A percentile compares a stretch with the other conserved stretches of the same genome.
These are phyloP conservation scores for Lasioglossum oenotherae DNA, from an alignment of 2,888 invertebrate genomes.

Conservation along the genomic window DNA sequence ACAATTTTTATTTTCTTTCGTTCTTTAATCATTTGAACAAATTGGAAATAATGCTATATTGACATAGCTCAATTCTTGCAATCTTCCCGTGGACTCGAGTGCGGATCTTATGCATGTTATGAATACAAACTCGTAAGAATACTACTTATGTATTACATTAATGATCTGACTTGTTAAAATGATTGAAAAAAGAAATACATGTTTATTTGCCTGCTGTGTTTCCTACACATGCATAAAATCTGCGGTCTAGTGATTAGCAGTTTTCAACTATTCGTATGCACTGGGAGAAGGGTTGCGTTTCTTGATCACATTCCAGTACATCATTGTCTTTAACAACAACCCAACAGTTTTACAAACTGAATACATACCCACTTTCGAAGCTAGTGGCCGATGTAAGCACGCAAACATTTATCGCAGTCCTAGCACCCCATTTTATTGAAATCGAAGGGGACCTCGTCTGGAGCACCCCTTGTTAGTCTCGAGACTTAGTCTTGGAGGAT, in stretches of 20 bases:
- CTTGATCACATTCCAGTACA: neutral
- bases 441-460: neutral
- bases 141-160: too few relatives aligned
- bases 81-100: neutral
- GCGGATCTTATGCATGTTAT: neutral
- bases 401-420: neutral
- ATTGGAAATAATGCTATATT: neutral
- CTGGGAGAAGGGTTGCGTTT: neutral
- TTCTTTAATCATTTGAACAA: neutral
- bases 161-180: too few relatives aligned
- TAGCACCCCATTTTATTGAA: neutral
- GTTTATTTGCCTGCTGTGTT: too few relatives aligned
- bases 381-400: neutral
- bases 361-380: neutral
- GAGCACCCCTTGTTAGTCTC: neutral
- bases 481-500: conserved; percentile 1
- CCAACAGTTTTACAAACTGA: neutral
- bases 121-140: neutral
- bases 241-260: neutral
- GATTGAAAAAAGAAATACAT: too few relatives aligned
- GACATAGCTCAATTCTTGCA: neutral
- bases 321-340: neutral
- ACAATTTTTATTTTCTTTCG: neutral
- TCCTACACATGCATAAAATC: neutral
- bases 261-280: neutral